A percentile compares a stretch with the other conserved stretches of the same genome.
Conservation (phyloP, 2,797 vertebrate species). For the Anguilla anguilla region DNA sequence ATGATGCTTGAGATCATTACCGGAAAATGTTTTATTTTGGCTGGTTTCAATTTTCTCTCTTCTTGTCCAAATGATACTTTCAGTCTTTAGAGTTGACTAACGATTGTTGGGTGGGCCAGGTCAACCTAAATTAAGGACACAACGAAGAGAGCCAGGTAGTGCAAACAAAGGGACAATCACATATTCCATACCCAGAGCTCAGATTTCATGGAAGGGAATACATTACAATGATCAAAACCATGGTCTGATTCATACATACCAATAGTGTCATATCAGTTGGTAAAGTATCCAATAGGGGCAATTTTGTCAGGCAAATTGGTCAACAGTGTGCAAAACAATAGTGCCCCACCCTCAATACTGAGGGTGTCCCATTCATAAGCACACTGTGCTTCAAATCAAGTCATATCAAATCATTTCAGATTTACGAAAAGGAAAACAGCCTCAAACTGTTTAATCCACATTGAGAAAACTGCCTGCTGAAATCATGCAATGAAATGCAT, state of each 20-base stretch:
- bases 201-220: conserved; percentile 17
- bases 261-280: not conserved
- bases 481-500: not conserved
- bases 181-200: not conserved
- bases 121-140: not conserved
- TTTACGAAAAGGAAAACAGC: not conserved
- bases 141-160: not conserved
- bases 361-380: not conserved
- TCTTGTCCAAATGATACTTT: conserved; percentile 50
- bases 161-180: conserved; percentile 6
- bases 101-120: conserved; percentile 37
- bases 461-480: not conserved
- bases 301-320: not conserved
- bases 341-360: not conserved
- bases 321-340: not conserved
- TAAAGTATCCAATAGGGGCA: not conserved
- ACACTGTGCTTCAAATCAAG: not conserved
- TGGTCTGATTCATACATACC: not conserved
- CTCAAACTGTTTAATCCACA: not conserved
- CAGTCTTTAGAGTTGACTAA: conserved; percentile 39
- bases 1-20: conserved; percentile 77
- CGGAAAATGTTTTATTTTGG: conserved; percentile 66
- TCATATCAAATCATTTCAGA: not conserved
- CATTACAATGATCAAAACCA: conserved; percentile 8
- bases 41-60: not conserved